These are phyloP conservation scores for Dendrolimus punctatus DNA, from an alignment of 1,140 invertebrate genomes.

Conservation along the genomic window DNA sequence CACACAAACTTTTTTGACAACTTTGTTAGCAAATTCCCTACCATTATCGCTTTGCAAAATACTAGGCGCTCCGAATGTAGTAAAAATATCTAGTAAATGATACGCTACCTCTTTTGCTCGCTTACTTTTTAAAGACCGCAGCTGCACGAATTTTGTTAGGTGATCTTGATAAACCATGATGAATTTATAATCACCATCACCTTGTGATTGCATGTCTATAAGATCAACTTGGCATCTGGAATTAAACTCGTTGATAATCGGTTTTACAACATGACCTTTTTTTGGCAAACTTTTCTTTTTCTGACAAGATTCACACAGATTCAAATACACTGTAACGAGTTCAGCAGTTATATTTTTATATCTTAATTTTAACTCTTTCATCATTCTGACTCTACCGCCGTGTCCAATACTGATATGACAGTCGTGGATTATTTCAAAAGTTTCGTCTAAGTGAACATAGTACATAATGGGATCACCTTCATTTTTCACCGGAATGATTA, in stretches of 20 bases:
- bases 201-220: conserved; percentile 14
- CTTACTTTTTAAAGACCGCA: conserved; percentile 11
- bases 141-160: conserved; percentile 1
- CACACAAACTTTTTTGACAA: too few species aligned
- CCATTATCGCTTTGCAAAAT: conserved; percentile 53
- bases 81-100: conserved; percentile 40
- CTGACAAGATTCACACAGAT: conserved; percentile 11
- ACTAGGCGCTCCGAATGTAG: conserved; percentile 43
- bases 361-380: conserved; percentile 17
- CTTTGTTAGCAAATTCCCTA: conserved; percentile 43
- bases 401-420: conserved; percentile 26
- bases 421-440: conserved; percentile 26
- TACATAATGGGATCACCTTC: conserved; percentile 13
- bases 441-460: conserved; percentile 17
- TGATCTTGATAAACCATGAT: background rate
- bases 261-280: conserved; percentile 9
- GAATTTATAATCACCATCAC: conserved; percentile 7
- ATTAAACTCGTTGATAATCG: conserved; percentile 12
- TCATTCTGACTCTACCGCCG: conserved; percentile 27
- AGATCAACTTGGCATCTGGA: conserved; percentile 12
- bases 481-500: conserved; percentile 12
- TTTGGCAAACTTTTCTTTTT: conserved; percentile 10
- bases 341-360: conserved; percentile 26
- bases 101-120: too few species aligned
- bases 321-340: conserved; percentile 10